Evolutionary conservation across 2,888 invertebrate genomes (phyloP), one percentile per base, ranked within the genome.

Genomic region (Tetragnatha montana): DNA sequence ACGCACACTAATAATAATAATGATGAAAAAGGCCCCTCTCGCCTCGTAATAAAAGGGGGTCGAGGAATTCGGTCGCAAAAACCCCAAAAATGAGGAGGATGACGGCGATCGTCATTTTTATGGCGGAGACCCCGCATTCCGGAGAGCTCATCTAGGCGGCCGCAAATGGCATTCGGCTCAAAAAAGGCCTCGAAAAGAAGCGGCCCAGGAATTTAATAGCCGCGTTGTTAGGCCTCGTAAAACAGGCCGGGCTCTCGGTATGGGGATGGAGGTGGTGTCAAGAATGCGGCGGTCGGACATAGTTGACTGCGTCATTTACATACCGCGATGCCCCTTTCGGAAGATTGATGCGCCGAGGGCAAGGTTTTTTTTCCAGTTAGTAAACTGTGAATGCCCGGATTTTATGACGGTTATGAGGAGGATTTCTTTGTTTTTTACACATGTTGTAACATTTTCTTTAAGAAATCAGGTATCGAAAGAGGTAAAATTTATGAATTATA

Each of bases 241-340:
- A 86, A 86, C 85, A 86, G 85, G 74, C 83, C 75, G 78, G 47
- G 35, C 35, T 17, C 60, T 10, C 60, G 60, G 35, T 35, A 35
- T 21, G 73, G 51, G 22, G 73, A 47, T 19, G 68, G n/a, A 75
- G 60, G 51, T 19, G 70, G 71, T 51, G 50, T 50, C 73, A 14
- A 51, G 51, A 84, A 84, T 17, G 51, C 73, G 84, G 75, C 60
- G 49, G 84, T 69, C 73, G 50, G 86, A 86, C 86, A 86, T 86
- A 86, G 87, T 81, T 87, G 87, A 87, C 87, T 75, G 81, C 81
- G 69, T 87, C 87, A 87, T 87, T 87, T 81, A 87, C 87, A 87
- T 87, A 76, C 87, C 87, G 60, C 68, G 80, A 70, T 80, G 76
- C 49, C 70, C 87, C 47, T 81, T 79, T 71, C 21, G n/a, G 35